Percentiles rank a stretch among this genome's conserved stretches.
Conservation (phyloP, 2,113 vertebrate genomes). For the Psittacus erithacus region DNA sequence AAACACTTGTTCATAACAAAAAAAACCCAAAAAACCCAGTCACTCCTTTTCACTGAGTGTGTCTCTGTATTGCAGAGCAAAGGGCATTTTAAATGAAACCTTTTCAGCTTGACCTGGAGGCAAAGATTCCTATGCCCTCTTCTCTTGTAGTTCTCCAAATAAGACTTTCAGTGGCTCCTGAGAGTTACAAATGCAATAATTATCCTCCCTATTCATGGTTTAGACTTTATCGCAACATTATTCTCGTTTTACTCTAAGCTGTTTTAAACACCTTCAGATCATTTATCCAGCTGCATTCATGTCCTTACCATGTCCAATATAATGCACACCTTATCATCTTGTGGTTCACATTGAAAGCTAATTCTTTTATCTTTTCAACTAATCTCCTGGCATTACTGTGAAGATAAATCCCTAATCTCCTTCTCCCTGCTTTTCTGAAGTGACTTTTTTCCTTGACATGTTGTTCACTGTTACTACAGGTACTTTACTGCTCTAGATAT, state of each 20-base stretch:
- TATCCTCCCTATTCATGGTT: constrained; percentile 47
- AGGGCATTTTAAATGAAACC: constrained; percentile 14
- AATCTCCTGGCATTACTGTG: constrained; percentile 68
- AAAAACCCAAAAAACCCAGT: too few species aligned
- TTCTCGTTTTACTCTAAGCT: constrained; percentile 67
- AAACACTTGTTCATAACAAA: neutral
- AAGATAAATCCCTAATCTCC: constrained; percentile 69
- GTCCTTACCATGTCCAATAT: constrained; percentile 65
- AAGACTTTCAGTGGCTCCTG: constrained; percentile 31
- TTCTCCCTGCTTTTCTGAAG: constrained; percentile 61
- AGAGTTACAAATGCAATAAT: constrained; percentile 61
- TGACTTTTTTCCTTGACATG: constrained; percentile 63
- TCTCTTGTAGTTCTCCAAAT: neutral
- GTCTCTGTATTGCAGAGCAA: neutral
- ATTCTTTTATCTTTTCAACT: constrained; percentile 71
- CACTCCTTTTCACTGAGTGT: neutral
- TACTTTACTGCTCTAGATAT: constrained; percentile 29
- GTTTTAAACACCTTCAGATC: constrained; percentile 66
- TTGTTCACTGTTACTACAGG: constrained; percentile 47
- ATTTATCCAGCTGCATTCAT: constrained; percentile 64
- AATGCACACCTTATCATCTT: constrained; percentile 65
- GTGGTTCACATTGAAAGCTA: constrained; percentile 61
- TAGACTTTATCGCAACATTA: constrained; percentile 64
- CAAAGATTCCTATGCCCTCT: neutral
- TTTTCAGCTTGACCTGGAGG: constrained; percentile 11